Base-by-base conservation (phyloP, 2,113 vertebrate species). In the Rhabdomys dilectus region DNA sequence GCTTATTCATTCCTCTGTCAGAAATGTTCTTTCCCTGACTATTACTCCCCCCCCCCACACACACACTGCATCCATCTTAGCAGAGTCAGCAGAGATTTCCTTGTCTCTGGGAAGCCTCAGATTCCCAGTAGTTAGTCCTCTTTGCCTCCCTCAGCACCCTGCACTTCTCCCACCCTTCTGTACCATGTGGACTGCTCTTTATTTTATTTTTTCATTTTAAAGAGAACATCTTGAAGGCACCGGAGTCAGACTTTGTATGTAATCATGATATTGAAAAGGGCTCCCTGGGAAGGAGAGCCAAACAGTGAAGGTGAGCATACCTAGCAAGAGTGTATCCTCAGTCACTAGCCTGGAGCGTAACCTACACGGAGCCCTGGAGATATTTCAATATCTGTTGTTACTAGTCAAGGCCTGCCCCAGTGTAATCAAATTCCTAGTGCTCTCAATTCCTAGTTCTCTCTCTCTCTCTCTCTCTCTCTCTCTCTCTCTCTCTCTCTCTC, bases 91-190 rank as follows among this genome's bases (percentile, higher is more conserved):
- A 34, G 12, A 22, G 89, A 45, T 24, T 58, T 73, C 26, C 21
- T 56, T 29, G 5, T 70, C 36, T 87, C 26, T 56, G 10, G 26
- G 66, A 62, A 48, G 16, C 39, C 31, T 91, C 15, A 80, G 5
- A 9, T 1, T 17, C 34, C 51, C 15, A 3, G 2, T 11, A 58
- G 4, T 36, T 36, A 51, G 15, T 75, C 60, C 92, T 24, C 8
- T 5, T 36, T 8, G 4, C 22, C 77, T 48, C 16, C 3, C 34
- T 34, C 7, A 66, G 56, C 3, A 6, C 8, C 0, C 1, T 26
- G 6, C 39, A 15, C n/a, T 24, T 75, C 7, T 15, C 42, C 36
- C 4, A 8, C 70, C 48, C 42, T 70, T n/a, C 26, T 24, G 2
- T 15, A 11, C 8, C 19, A 17, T 0, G 24, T 6, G 29, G 26